Conservation (phyloP, 2,888 invertebrate species). For the Gymnoscelis rufifasciata region DNA sequence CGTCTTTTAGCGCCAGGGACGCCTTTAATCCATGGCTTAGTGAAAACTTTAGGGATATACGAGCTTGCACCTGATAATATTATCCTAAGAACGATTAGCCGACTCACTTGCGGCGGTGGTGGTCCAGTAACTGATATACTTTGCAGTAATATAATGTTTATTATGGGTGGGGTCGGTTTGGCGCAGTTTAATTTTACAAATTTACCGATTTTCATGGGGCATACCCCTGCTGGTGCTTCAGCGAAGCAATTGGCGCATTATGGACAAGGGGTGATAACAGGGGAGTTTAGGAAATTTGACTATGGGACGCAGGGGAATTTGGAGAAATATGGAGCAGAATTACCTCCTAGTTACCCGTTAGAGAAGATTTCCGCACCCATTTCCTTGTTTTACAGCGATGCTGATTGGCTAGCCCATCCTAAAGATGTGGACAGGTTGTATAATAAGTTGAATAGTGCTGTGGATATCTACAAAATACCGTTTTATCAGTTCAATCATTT, state of each 20-base stretch:
- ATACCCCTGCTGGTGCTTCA: constrained; percentile 77
- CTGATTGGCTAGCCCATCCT: constrained; percentile 82
- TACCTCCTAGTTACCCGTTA: constrained; percentile 52
- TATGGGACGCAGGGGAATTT: constrained; percentile 48
- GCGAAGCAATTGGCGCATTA: constrained; percentile 75
- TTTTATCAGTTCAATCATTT: constrained; percentile 65
- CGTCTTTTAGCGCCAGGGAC: constrained; percentile 46
- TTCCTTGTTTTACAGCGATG: constrained; percentile 58
- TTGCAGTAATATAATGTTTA: constrained; percentile 80
- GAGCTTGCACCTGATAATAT: constrained; percentile 82
- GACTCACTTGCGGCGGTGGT: constrained; percentile 61
- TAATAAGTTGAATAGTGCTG: constrained; percentile 68
- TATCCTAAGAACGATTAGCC: constrained; percentile 65
- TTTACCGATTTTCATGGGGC: constrained; percentile 74
- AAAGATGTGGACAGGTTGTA: constrained; percentile 77
- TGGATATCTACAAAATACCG: constrained; percentile 77
- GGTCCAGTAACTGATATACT: constrained; percentile 63
- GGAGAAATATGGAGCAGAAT: constrained; percentile 40
- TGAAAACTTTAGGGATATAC: constrained; percentile 67
- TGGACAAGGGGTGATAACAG: constrained; percentile 63
- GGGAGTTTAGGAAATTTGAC: constrained; percentile 51
- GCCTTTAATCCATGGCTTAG: constrained; percentile 36
- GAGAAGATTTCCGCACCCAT: constrained; percentile 49
- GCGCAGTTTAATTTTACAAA: constrained; percentile 79
- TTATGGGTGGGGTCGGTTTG: constrained; percentile 78